phyloP scores from a whole-genome alignment of 2,888 invertebrate genomes.

The Nematopogon swammerdamellus region DNA sequence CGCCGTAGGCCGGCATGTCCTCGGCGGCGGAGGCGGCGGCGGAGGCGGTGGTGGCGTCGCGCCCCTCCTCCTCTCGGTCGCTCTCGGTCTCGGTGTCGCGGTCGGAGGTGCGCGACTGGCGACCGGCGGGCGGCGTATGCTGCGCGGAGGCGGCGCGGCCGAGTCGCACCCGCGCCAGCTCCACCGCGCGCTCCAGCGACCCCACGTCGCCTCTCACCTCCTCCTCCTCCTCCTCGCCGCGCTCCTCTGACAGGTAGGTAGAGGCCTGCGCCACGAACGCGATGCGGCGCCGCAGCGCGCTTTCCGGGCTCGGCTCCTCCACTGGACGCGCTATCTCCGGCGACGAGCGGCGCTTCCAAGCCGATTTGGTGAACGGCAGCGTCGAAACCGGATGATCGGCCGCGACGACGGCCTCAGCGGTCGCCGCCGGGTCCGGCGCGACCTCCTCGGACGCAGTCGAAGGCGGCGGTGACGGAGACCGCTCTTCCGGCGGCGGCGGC shows the following conservation, averaged over 20 bases:
- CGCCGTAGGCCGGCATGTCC: conserved; percentile 52
- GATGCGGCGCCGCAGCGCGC: conserved; percentile 44
- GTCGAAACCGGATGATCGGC: conserved; percentile 46
- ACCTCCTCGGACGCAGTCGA: conserved; percentile 13
- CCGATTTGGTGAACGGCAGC: conserved; percentile 51
- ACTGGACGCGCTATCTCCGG: conserved; percentile 38
- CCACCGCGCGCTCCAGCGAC: conserved; percentile 53
- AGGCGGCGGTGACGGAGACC: conserved; percentile 9
- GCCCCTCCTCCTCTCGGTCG: conserved; percentile 47
- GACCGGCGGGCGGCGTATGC: conserved; percentile 35
- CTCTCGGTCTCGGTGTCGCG: conserved; percentile 14
- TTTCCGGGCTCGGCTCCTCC: conserved; percentile 45
- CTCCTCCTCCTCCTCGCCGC: conserved; percentile 32
- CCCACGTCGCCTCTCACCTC: conserved; percentile 37
- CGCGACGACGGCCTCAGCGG: conserved; percentile 33
- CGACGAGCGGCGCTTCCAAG: conserved; percentile 37
- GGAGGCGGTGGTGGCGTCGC: too few relatives aligned
- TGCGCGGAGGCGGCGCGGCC: conserved; percentile 22
- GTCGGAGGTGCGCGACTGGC: conserved; percentile 15
- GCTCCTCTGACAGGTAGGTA: conserved; percentile 49
- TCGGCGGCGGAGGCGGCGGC: too few relatives aligned
- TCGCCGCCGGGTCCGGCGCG: conserved; percentile 22
- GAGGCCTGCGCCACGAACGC: conserved; percentile 54
- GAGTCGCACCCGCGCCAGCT: conserved; percentile 46
- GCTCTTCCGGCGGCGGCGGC: conserved; percentile 7